phyloP scores from a whole-genome alignment of 2,113 vertebrate genomes.

The Leucopternis melanops region DNA sequence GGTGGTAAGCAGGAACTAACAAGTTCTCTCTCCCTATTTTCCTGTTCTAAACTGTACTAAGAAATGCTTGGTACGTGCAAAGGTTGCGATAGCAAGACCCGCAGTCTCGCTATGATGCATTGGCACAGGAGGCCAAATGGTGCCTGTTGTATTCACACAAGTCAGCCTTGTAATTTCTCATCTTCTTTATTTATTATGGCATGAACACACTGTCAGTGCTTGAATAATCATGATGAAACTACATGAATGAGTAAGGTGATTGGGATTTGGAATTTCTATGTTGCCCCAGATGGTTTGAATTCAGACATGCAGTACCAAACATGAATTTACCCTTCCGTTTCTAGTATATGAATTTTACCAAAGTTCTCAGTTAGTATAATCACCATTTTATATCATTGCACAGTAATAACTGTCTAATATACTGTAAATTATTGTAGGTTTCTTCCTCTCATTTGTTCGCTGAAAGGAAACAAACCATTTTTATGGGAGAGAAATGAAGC shows the following conservation, averaged over 20 bases:
- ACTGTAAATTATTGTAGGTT: constrained; percentile 16
- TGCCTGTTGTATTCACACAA: not conserved
- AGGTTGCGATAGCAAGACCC: not conserved
- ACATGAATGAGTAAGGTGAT: constrained; percentile 3
- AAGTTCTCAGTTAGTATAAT: not conserved
- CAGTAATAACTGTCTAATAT: constrained; percentile 37
- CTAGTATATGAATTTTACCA: not conserved
- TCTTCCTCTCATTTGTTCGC: constrained; percentile 18
- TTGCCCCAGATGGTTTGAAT: not conserved
- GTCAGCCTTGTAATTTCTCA: not conserved
- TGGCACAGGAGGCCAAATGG: not conserved
- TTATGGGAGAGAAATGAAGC: constrained; percentile 35
- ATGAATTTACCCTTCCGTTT: constrained; percentile 2
- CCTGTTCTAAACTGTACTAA: not conserved
- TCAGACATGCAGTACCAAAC: not conserved
- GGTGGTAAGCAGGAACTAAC: not conserved
- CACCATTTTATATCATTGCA: constrained; percentile 2
- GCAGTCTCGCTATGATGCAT: not conserved
- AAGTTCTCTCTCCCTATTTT: not conserved
- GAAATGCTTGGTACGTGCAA: not conserved
- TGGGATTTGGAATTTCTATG: constrained; percentile 15
- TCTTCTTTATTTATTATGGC: not conserved
- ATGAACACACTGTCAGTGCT: not conserved
- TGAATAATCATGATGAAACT: constrained; percentile 42
- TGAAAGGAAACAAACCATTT: constrained; percentile 19